These are phyloP conservation scores for Alentia gelatinosa DNA, from an alignment of 2,888 invertebrate genomes.

Conservation along the genomic window DNA sequence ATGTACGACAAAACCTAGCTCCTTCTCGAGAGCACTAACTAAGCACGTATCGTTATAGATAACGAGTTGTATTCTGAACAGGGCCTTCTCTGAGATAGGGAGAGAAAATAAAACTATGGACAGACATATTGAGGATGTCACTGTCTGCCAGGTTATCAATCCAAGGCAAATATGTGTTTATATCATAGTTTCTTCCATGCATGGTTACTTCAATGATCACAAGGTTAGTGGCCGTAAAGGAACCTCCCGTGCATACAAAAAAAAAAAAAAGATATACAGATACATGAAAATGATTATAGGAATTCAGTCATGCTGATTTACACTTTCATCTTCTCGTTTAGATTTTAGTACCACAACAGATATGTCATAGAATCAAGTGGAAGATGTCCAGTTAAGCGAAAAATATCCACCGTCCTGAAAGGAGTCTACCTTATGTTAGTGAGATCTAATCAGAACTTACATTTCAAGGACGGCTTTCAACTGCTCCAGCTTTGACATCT, in stretches of 20 bases:
- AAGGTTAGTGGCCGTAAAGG: background rate
- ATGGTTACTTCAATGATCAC: background rate
- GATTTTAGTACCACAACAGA: background rate
- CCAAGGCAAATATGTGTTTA: background rate
- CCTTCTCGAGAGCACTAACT: background rate
- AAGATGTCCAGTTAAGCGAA: too few species aligned
- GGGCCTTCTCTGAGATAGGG: too few species aligned
- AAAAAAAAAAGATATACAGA: too few species aligned
- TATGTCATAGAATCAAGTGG: background rate
- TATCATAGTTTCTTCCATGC: background rate
- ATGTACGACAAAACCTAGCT: background rate
- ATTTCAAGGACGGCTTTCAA: constrained; percentile 99
- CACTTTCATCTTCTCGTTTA: background rate
- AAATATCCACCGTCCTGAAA: background rate
- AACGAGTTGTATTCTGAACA: background rate
- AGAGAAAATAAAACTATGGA: background rate
- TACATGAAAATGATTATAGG: background rate
- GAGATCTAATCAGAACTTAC: constrained; percentile 87
- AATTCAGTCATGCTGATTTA: background rate
- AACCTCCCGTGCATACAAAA: too few species aligned
- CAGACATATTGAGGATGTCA: constrained; percentile 6
- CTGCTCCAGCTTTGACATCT: constrained; percentile 97
- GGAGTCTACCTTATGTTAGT: background rate
- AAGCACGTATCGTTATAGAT: background rate
- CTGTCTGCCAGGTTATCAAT: background rate